Conservation (phyloP, 2,113 vertebrate genomes). For the Macroglossus sobrinus region DNA sequence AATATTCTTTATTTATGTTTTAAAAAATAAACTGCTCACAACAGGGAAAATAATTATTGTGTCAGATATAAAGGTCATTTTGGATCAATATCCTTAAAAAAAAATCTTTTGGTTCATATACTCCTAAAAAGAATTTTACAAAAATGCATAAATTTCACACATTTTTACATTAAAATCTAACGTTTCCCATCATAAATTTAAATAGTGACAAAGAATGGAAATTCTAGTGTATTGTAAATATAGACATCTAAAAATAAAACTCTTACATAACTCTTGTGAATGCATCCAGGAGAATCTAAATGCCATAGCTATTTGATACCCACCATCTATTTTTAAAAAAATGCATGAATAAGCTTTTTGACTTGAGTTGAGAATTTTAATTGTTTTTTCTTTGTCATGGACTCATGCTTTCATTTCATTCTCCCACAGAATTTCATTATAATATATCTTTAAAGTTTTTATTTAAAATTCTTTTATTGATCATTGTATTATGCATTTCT, state of each 20-base stretch:
- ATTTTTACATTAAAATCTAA: not conserved
- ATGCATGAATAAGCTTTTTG: not conserved
- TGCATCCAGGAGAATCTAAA: not conserved
- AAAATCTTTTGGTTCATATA: not conserved
- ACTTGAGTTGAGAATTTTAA: not conserved
- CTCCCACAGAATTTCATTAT: not conserved
- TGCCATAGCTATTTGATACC: not conserved
- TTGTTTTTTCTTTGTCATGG: not conserved
- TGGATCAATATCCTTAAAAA: not conserved
- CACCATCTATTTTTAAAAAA: not conserved
- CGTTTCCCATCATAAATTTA: not conserved
- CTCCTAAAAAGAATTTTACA: not conserved
- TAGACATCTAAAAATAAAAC: not conserved
- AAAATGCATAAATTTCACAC: not conserved
- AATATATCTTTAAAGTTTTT: not conserved
- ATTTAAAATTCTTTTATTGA: not conserved
- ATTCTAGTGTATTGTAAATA: not conserved
- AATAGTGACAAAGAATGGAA: constrained; percentile 16
- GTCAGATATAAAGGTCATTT: not conserved
- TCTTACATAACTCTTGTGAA: not conserved
- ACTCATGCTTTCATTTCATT: not conserved
- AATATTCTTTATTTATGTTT: not conserved
- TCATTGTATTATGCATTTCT: not conserved
- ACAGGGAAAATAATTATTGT: not conserved
- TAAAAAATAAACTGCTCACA: not conserved